phyloP scores from a whole-genome alignment of 2,113 vertebrate species.

The Actinemys pallida region DNA sequence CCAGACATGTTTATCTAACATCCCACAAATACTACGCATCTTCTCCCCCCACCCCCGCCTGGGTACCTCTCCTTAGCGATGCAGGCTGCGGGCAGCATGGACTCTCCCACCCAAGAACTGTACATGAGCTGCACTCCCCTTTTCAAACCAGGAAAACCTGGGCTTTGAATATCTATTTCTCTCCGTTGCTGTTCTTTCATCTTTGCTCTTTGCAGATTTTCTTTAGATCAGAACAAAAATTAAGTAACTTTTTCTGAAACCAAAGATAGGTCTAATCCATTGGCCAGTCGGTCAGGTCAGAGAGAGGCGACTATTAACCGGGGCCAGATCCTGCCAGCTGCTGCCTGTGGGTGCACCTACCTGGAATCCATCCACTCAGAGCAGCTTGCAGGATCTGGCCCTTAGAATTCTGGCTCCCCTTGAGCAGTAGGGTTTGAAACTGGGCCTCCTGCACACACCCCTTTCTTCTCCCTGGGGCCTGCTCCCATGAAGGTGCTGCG shows the following conservation, averaged over 20 bases:
- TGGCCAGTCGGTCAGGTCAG: not conserved
- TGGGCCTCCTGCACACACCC: not conserved
- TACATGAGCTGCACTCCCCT: not conserved
- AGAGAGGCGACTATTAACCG: not conserved
- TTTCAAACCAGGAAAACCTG: not conserved
- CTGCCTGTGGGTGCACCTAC: not conserved
- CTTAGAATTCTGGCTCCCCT: not conserved
- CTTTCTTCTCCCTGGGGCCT: not conserved
- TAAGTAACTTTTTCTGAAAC: not conserved
- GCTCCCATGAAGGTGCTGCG: not conserved
- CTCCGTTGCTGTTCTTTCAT: not conserved
- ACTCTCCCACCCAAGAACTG: not conserved
- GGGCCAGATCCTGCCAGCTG: not conserved
- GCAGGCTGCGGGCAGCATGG: not conserved
- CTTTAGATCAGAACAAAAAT: not conserved
- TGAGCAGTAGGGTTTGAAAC: not conserved
- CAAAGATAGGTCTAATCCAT: not conserved
- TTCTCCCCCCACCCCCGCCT: not conserved
- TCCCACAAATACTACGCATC: not conserved
- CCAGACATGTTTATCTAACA: not conserved
- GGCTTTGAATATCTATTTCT: not conserved
- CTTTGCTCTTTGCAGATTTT: not conserved
- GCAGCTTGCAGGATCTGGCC: not conserved
- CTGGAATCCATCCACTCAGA: not conserved
- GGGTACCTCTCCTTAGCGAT: not conserved